A percentile compares a stretch with the other conserved stretches of the same genome.
These are phyloP conservation scores for Ornithoptera priamus DNA, from an alignment of 2,888 invertebrate genomes.

Conservation along the genomic window DNA sequence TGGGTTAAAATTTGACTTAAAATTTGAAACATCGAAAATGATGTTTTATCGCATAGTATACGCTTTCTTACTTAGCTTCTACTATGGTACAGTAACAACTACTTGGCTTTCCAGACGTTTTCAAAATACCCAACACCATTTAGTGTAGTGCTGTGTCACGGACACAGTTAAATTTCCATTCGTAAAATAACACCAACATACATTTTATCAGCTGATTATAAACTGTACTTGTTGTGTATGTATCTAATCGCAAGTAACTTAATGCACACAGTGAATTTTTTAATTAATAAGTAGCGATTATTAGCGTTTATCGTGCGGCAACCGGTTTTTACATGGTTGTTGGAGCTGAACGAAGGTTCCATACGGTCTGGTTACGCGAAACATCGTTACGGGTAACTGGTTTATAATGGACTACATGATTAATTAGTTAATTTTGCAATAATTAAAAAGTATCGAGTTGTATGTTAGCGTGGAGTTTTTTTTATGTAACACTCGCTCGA, in stretches of 20 bases:
- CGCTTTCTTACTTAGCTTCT: too few relatives aligned
- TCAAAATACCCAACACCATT: too few relatives aligned
- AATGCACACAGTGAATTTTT: conserved; percentile 8
- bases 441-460: neutral
- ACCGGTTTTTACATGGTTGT: conserved; percentile 3
- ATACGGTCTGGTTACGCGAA: neutral
- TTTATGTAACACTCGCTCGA: neutral
- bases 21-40: too few relatives aligned
- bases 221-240: neutral
- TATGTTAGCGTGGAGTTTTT: neutral
- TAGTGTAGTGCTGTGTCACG: too few relatives aligned
- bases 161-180: too few relatives aligned
- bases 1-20: too few relatives aligned
- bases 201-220: neutral
- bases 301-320: conserved; percentile 10
- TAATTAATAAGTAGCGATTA: conserved; percentile 15
- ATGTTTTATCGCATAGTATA: too few relatives aligned
- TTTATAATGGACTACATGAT: neutral
- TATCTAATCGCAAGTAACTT: neutral
- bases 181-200: neutral
- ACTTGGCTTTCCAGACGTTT: too few relatives aligned
- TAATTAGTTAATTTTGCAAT: neutral
- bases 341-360: conserved; percentile 7
- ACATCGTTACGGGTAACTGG: neutral
- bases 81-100: too few relatives aligned